Evolutionary conservation across 2,888 invertebrate genomes (phyloP), one percentile per base, ranked within the genome.

Genomic region (Folsomia candida): DNA sequence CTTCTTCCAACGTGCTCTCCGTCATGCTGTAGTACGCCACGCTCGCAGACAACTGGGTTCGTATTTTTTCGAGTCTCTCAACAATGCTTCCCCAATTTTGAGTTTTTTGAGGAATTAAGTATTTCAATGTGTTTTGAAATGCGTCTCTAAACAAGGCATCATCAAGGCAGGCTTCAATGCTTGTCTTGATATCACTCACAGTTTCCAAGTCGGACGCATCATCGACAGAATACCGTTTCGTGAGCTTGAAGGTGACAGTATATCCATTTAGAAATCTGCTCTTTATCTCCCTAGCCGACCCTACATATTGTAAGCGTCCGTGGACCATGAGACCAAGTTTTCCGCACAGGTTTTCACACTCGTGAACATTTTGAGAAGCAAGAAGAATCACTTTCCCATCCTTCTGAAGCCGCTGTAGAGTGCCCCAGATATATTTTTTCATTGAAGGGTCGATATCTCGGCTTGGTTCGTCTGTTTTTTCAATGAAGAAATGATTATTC

Each of bases 311-410:
- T 63, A 73, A 47, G 2, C 68, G 47, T 3, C 73, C 73, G 20
- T 66, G 29, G 2, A 70, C 37, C 62, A 73, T 58, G 11, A 73
- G 67, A 1, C 73, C 73, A n/a, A 73, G n/a, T 3, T 68, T 59
- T 4, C 65, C 51, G 37, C 73, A 73, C 1, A 73, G 63, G n/a
- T 57, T 70, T 22, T 73, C 70, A 63, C 70, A 73, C 29, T 73
- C 73, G 24, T 70, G 68, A 14, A 73, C 68, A 71, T 73, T 69
- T 24, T 62, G 67, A 1, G 70, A 70, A n/a, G 70, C 67, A 2
- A 73, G 62, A 18, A 73, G 14, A 1, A 73, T 58, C 20, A 62
- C 59, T 59, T 70, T 73, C 4, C 68, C 66, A 18, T 47, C 51
- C 14, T 62, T 57, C 22, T 69, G 68, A 18, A 70, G 63, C 11